phyloP scores from a whole-genome alignment of 2,888 invertebrate species.

The Drosophila kuntzei region DNA sequence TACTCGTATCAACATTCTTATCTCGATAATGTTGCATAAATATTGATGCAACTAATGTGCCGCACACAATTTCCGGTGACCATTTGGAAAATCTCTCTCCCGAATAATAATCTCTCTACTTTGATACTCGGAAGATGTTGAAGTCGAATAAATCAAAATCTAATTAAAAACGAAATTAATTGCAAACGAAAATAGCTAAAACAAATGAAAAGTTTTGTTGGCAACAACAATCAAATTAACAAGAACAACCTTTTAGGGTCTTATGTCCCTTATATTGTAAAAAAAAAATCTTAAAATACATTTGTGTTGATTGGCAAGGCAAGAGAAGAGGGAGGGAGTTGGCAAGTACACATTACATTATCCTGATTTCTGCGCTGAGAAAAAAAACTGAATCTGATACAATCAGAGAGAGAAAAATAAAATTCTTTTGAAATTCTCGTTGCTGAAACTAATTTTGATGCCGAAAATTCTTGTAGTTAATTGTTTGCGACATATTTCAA shows the following conservation, averaged over 20 bases:
- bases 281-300: slow-evolving; percentile 21
- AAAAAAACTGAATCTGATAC: neutral
- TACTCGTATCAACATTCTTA: slow-evolving; percentile 14
- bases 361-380: neutral
- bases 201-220: neutral
- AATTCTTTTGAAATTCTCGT: too few relatives aligned
- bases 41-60: slow-evolving; percentile 60
- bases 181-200: slow-evolving; percentile 14
- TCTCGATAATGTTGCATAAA: slow-evolving; percentile 54
- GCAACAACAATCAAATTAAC: neutral
- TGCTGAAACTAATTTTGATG: too few relatives aligned
- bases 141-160: slow-evolving; percentile 58
- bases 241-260: slow-evolving; percentile 17
- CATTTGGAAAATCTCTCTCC: slow-evolving; percentile 1
- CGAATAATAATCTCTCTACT: slow-evolving; percentile 16
- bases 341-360: slow-evolving; percentile 13
- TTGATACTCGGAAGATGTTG: neutral
- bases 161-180: slow-evolving; percentile 62
- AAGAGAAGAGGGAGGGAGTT: neutral
- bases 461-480: neutral
- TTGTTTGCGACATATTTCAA: neutral
- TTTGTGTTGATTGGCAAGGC: neutral
- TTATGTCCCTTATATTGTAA: slow-evolving; percentile 8
- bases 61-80: slow-evolving; percentile 62
- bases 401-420: neutral